phyloP scores from a whole-genome alignment of 2,113 vertebrate species.

The Prunella himalayana region DNA sequence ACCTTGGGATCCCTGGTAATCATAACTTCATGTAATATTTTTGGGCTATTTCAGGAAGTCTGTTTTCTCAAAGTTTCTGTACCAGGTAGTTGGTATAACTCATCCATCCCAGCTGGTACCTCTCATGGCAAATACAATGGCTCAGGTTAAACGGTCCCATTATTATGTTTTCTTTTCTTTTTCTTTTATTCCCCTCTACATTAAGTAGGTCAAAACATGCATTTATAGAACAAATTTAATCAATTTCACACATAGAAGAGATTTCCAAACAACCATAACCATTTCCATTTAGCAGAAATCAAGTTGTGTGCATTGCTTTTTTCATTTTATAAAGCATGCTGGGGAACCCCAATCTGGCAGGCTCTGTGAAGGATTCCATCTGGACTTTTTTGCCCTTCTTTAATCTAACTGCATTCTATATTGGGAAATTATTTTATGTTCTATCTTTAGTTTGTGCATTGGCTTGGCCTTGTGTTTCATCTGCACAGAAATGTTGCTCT shows the following conservation, averaged over 20 bases:
- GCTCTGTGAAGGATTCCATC: neutral
- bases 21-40: neutral
- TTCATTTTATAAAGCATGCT: neutral
- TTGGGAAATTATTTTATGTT: neutral
- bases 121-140: neutral
- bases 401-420: neutral
- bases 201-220: neutral
- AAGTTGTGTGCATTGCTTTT: neutral
- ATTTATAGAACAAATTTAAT: constrained; percentile 28
- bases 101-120: neutral
- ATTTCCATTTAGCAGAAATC: constrained; percentile 20
- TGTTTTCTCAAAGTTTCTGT: neutral
- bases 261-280: neutral
- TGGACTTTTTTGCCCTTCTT: neutral
- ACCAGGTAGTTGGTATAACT: neutral
- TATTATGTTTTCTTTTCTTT: neutral
- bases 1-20: neutral
- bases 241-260: neutral
- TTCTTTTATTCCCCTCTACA: neutral
- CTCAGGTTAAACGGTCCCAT: neutral
- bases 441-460: neutral
- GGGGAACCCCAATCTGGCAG: neutral
- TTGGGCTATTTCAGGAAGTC: neutral
- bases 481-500: neutral
- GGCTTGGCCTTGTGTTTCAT: neutral